Evolutionary conservation across 2,113 vertebrate genomes (phyloP).

Genomic region (Symphodus melops): DNA sequence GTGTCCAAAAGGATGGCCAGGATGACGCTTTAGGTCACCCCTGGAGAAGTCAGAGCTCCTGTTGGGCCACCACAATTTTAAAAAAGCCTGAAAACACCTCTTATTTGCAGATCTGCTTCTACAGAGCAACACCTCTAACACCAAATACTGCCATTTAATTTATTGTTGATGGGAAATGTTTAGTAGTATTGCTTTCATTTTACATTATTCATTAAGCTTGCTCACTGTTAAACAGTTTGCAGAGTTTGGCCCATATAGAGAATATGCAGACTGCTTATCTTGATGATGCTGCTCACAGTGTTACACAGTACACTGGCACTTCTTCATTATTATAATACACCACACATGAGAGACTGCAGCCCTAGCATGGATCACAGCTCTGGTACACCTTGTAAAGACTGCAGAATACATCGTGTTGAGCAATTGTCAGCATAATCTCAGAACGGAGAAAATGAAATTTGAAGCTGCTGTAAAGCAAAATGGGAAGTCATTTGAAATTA

Average conservation of each 20-base stretch:
- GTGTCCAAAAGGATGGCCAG: no score
- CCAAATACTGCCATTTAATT: background rate
- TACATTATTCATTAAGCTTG: background rate
- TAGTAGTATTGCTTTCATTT: no score
- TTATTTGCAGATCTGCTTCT: background rate
- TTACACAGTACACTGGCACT: conserved; percentile 2
- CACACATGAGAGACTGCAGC: background rate
- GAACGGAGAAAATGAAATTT: conserved; percentile 40
- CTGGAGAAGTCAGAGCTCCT: no score
- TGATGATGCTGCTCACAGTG: background rate
- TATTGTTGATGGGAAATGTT: background rate
- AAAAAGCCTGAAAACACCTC: no score
- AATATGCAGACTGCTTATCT: conserved; percentile 5
- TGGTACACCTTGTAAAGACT: conserved; percentile 4
- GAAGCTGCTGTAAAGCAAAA: conserved; percentile 36
- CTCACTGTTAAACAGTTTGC: conserved; percentile 10
- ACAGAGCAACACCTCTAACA: background rate
- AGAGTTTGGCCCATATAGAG: background rate
- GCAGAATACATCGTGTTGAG: background rate
- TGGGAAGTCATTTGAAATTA: conserved; percentile 37
- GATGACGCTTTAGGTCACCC: no score
- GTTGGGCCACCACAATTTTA: no score
- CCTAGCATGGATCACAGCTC: background rate
- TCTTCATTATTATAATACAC: conserved; percentile 23
- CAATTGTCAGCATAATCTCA: conserved; percentile 34